Base-by-base conservation (phyloP, 2,888 invertebrate genomes). In the Drosophila greeni region DNA sequence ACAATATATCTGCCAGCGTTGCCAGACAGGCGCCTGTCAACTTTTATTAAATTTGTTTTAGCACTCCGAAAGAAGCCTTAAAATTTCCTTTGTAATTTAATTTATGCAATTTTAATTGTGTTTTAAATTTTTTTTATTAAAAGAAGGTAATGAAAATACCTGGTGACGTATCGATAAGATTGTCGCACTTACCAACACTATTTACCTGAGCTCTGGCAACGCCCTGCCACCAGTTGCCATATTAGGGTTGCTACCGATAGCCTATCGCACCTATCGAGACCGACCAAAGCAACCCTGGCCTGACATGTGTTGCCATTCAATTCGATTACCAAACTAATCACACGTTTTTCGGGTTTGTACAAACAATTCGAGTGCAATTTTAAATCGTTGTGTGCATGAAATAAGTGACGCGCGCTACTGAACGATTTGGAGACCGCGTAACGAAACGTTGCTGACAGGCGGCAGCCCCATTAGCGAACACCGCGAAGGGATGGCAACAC, bases 401-500 rank as follows among this genome's bases (percentile, higher is more conserved):
- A 33, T 48, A 11, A 42, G 20, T 26, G 16, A 18, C 34, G 11
- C 31, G 12, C 24, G 9, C 12, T 29, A 37, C 12, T 23, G 12
- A 18, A 12, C 18, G 2, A 60, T 16, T 60, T 45, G 23, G 2
- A 2, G 8, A 29, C 8, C 37, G 29, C 36, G 29, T 24, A 37
- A 12, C 23, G 34, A 2, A 9, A 20, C 16, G 42, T 34, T 26
- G 8, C 20, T 52, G 34, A 62, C 34, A 31, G 37, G 37, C 24
- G 33, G 43, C 40, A 34, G 23, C 14, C 31, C 18, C 29, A n/a
- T 37, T 33, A 18, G 66, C 53, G 39, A 51, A 60, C 36, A 47
- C 45, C 64, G 55, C 29, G 24, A 20, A 45, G 34, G 48, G 72
- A 47, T 80, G 84, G 84, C 84, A 82, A 80, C 84, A 80, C 79